Conservation (phyloP, 2,113 vertebrate genomes). For the Astatoreochromis straeleni region DNA sequence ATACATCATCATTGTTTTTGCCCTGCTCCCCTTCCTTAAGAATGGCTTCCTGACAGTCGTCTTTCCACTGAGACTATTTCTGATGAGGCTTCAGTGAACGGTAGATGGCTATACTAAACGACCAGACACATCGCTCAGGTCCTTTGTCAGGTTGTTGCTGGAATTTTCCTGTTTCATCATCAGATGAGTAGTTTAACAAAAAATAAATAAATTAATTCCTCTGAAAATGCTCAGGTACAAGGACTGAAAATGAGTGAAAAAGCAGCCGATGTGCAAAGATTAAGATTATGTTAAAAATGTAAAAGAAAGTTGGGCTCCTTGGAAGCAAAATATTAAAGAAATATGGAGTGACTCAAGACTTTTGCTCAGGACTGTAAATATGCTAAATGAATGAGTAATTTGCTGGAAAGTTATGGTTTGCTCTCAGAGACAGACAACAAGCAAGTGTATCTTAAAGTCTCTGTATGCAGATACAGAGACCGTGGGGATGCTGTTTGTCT, state of each 20-base stretch:
- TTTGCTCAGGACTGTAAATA: neutral
- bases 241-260: neutral
- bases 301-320: neutral
- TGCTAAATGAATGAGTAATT: neutral
- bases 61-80: neutral
- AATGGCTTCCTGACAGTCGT: neutral
- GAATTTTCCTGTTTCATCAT: neutral
- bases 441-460: neutral
- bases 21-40: neutral
- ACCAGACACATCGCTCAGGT: neutral
- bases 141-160: neutral
- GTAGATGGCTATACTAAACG: neutral
- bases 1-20: neutral
- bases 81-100: neutral
- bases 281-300: neutral
- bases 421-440: neutral
- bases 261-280: neutral
- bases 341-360: neutral
- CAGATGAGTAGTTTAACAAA: neutral
- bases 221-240: neutral
- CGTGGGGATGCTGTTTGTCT: slow-evolving; percentile 15
- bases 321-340: neutral
- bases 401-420: neutral
- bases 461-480: neutral
- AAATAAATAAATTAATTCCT: neutral